Percentiles rank a stretch among this genome's conserved stretches.
Conservation (phyloP, 2,797 vertebrate genomes). For the Garrulus glandarius region DNA sequence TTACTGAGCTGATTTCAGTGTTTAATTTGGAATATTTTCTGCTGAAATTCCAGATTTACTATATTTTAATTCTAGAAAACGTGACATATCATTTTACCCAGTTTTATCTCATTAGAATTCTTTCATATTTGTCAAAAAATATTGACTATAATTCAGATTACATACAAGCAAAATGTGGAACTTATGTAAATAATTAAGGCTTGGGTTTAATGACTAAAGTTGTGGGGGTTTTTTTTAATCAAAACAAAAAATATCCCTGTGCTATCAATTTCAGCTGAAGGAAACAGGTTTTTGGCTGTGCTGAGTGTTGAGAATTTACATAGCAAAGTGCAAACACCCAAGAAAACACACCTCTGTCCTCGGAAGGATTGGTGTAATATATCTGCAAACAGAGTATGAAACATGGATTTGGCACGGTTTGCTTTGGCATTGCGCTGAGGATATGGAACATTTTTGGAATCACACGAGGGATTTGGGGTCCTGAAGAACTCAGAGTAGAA, state of each 20-base stretch:
- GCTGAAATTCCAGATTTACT: not conserved
- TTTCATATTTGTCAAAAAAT: not conserved
- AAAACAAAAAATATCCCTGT: not conserved
- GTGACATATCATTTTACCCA: not conserved
- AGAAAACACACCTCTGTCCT: not conserved
- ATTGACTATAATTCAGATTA: not conserved
- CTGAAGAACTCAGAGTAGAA: accelerated
- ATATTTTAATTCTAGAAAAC: not conserved
- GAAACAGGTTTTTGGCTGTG: not conserved
- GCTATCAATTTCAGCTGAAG: not conserved
- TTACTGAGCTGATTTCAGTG: not conserved
- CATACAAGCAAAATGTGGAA: not conserved
- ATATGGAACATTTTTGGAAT: not conserved
- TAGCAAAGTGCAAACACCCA: slow-evolving; percentile 10
- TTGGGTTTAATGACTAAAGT: not conserved
- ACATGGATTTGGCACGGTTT: not conserved
- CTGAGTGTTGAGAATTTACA: not conserved
- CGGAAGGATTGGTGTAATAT: not conserved
- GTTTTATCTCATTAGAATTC: not conserved
- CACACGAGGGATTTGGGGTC: not conserved
- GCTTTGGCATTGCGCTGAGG: not conserved
- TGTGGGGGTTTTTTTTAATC: not conserved
- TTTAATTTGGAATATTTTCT: not conserved
- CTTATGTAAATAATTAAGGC: not conserved
- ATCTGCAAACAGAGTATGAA: not conserved